A percentile compares a stretch with the other conserved stretches of the same genome.
phyloP scores from a whole-genome alignment of 2,113 vertebrate species.

The Cinclus cinclus region DNA sequence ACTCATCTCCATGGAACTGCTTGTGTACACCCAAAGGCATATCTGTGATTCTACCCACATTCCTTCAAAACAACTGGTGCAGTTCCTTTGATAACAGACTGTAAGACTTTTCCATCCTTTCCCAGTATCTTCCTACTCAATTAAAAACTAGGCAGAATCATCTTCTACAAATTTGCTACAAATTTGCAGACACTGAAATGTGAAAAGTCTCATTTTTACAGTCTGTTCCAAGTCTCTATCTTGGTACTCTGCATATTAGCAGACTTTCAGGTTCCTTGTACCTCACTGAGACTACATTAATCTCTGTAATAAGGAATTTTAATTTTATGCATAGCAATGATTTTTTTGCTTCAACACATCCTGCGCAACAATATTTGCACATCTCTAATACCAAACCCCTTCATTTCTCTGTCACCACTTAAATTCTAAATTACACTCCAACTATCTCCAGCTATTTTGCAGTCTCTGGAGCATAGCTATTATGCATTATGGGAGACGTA shows the following conservation, averaged over 20 bases:
- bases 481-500: constrained; percentile 64
- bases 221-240: not conserved
- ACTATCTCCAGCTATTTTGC: constrained; percentile 35
- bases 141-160: not conserved
- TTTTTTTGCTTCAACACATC: constrained; percentile 17
- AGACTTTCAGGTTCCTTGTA: constrained; percentile 1
- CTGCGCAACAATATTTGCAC: constrained; percentile 4
- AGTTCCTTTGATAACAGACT: not conserved
- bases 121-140: not conserved
- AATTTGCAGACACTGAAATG: not conserved
- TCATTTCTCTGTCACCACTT: constrained; percentile 42
- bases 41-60: not conserved
- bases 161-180: not conserved
- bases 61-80: not conserved
- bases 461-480: constrained; percentile 45
- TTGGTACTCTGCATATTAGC: not conserved
- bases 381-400: constrained; percentile 29
- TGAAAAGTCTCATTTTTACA: not conserved
- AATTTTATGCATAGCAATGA: constrained; percentile 6
- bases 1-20: not conserved
- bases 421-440: constrained; percentile 48
- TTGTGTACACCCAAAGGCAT: not conserved
- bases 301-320: constrained; percentile 9
- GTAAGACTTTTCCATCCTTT: not conserved
- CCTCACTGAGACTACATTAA: not conserved